Evolutionary conservation across 2,797 vertebrate genomes (phyloP).

Genomic region (Natrix natrix): DNA sequence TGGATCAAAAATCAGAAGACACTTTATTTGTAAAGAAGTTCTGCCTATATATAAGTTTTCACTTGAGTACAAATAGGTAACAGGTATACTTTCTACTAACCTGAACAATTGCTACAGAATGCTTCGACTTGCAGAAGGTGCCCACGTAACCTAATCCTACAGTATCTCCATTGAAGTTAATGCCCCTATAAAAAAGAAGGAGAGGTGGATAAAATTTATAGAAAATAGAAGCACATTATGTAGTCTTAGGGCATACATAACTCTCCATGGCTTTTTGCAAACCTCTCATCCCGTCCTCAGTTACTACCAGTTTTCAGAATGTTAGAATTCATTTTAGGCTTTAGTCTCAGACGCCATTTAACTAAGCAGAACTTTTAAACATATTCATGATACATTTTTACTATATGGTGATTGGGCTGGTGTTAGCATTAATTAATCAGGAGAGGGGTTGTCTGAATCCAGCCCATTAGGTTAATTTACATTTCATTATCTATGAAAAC

Average conservation of each 20-base stretch:
- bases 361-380: neutral
- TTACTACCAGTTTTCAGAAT: neutral
- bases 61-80: neutral
- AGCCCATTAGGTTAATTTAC: neutral
- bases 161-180: constrained; percentile 79
- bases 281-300: neutral
- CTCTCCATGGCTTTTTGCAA: neutral
- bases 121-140: constrained; percentile 77
- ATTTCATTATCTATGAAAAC: neutral
- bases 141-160: constrained; percentile 86
- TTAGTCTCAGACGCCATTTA: neutral
- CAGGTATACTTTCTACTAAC: constrained; percentile 62
- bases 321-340: neutral
- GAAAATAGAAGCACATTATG: neutral
- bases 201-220: neutral
- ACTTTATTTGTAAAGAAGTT: neutral
- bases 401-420: neutral
- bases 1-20: neutral
- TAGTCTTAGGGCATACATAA: neutral
- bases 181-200: constrained; percentile 68
- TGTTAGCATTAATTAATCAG: neutral
- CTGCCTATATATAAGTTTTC: neutral
- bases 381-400: neutral
- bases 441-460: neutral
- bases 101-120: constrained; percentile 86